Evolutionary conservation across 1,140 invertebrate genomes (phyloP).

Genomic region (Solenopsis fugax): DNA sequence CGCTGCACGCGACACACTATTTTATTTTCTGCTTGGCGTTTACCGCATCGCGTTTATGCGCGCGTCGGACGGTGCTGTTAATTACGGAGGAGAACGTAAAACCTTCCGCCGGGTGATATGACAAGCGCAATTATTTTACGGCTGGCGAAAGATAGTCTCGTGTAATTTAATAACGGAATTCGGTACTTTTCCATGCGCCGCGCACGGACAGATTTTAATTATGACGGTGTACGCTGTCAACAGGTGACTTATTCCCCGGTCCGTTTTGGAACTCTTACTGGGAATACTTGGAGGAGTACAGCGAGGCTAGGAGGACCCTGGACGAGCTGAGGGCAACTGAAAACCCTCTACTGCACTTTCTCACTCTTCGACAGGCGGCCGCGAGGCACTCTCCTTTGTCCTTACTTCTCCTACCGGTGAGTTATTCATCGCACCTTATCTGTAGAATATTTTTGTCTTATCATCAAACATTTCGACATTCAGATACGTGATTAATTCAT

Average conservation of each 20-base stretch:
- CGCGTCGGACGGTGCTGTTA: constrained; percentile 5
- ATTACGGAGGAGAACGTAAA: constrained; percentile 40
- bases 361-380: constrained; percentile 83
- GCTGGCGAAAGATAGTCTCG: constrained; percentile 8
- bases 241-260: constrained; percentile 85
- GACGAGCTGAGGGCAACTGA: constrained; percentile 82
- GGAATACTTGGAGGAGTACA: constrained; percentile 84
- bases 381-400: constrained; percentile 84
- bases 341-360: constrained; percentile 84
- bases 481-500: neutral
- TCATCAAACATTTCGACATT: constrained; percentile 31
- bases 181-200: neutral
- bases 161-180: constrained; percentile 58
- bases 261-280: constrained; percentile 85
- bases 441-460: constrained; percentile 5
- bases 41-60: constrained; percentile 20
- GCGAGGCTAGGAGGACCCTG: constrained; percentile 83
- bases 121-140: constrained; percentile 49
- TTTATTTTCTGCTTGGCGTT: constrained; percentile 33
- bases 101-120: constrained; percentile 20
- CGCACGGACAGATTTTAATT: constrained; percentile 49
- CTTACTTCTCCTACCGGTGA: constrained; percentile 85
- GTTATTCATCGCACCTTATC: constrained; percentile 69
- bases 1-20: neutral
- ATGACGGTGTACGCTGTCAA: constrained; percentile 53